Evolutionary conservation across 2,113 vertebrate species (phyloP), one percentile per base, ranked within the genome.

Genomic region (mouse (Mus musculus)): DNA sequence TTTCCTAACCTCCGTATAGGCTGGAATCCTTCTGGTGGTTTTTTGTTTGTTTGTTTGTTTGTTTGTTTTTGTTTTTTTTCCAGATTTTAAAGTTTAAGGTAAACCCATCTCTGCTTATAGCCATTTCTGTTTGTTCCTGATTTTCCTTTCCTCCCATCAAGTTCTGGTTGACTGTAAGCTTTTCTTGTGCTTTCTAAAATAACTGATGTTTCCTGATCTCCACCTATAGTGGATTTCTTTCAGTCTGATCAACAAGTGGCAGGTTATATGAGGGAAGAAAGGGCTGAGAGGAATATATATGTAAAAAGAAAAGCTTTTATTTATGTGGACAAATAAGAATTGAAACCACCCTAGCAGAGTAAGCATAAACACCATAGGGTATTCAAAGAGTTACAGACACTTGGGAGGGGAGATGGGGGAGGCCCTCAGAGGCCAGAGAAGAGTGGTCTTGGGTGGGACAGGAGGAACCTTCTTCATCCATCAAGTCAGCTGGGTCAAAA

Each of bases 1-100:
- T 73, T 82, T 84, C 20, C 73, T 76, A 61, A 63, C 39, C 9
- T 96, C 30, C 69, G 11, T 28, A 73, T 89, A 72, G 80, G 24
- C 42, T 61, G 54, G 24, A 88, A 49, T 96, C 36, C 39, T 95
- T 77, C 61, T 36, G 42, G 24, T 16, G 76, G 76, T 92, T 89
- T 63, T 65, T 7, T 65, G 0, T 63, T 22, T 63, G 26, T 65
- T 28, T 67, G 7, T 28, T 11, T 65, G 9, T 12, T 11, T 28
- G 2, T 63, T 24, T 10, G 20, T 26, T 9, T 63, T 24, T 30
- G 1, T 65, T 52, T 82, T 61, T 88, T 76, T 39, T 85, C 89
- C 24, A 73, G 42, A 26, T 87, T 94, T 92, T 87, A 71, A 91
- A 82, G 73, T 88, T 94, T 87, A 87, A 94, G 75, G 61, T 36